Evolutionary conservation across 2,113 vertebrate species (phyloP).

Genomic region (Pungitius pungitius): DNA sequence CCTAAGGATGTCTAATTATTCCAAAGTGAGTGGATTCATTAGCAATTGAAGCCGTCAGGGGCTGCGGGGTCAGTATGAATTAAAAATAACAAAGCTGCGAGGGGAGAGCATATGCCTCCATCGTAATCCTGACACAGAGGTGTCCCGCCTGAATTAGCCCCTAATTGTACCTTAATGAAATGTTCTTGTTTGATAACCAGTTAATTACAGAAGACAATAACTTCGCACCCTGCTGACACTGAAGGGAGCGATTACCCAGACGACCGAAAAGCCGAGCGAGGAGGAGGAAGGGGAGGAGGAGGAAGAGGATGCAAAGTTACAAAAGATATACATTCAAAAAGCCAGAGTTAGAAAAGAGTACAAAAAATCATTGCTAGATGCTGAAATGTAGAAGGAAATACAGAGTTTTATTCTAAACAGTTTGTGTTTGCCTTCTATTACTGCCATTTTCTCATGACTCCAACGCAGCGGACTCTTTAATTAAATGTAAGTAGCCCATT

Average conservation of each 20-base stretch:
- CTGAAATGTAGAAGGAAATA: slow-evolving; percentile 7
- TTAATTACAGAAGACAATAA: slow-evolving; percentile 94
- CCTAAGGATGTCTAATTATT: slow-evolving; percentile 90
- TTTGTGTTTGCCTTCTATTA: slow-evolving; percentile 15
- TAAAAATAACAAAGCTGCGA: slow-evolving; percentile 82
- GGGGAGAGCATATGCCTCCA: slow-evolving; percentile 83
- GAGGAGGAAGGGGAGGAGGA: neutral
- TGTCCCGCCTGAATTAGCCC: slow-evolving; percentile 86
- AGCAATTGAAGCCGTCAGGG: slow-evolving; percentile 85
- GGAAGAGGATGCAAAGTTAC: neutral
- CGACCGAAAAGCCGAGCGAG: slow-evolving; percentile 33
- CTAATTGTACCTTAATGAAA: slow-evolving; percentile 93
- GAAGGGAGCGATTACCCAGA: slow-evolving; percentile 75
- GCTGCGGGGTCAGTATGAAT: slow-evolving; percentile 81
- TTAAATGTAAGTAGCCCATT: slow-evolving; percentile 43
- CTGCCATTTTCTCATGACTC: slow-evolving; percentile 43
- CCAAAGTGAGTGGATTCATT: slow-evolving; percentile 88
- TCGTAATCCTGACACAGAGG: slow-evolving; percentile 85
- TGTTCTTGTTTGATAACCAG: slow-evolving; percentile 93
- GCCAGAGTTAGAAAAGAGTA: neutral
- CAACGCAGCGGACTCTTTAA: slow-evolving; percentile 47
- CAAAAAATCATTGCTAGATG: slow-evolving; percentile 1
- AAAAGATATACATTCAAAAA: neutral
- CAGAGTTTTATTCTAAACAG: slow-evolving; percentile 30
- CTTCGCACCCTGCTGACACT: slow-evolving; percentile 80